Conservation (phyloP, 2,113 vertebrate genomes). For the Lepisosteus osseus region DNA sequence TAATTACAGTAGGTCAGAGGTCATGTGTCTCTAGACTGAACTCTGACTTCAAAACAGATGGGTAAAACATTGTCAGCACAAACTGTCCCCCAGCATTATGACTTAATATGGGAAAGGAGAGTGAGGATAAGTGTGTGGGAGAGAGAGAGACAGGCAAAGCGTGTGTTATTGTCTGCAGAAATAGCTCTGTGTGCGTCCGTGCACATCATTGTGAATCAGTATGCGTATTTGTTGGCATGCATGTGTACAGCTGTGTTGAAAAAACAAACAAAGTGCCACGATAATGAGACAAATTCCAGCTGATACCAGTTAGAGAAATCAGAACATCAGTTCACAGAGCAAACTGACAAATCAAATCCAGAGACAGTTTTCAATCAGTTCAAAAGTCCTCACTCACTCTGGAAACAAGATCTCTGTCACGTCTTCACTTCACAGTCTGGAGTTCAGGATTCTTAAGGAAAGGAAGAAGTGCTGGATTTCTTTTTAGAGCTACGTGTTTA, state of each 20-base stretch:
- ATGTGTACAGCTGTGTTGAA: background rate
- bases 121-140: too few species aligned
- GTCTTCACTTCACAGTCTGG: background rate
- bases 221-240: background rate
- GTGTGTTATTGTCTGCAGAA: background rate
- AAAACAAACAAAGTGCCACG: too few species aligned
- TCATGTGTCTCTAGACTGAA: background rate
- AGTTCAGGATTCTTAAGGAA: background rate
- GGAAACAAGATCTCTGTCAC: background rate
- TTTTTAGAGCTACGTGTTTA: too few species aligned
- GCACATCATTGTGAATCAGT: background rate
- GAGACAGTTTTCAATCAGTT: background rate
- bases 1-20: too few species aligned
- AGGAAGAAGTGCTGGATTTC: background rate
- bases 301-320: slow-evolving; percentile 12
- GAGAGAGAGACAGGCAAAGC: too few species aligned
- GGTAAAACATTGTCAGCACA: background rate
- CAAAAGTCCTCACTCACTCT: background rate
- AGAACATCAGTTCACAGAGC: slow-evolving; percentile 17
- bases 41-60: background rate
- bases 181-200: background rate
- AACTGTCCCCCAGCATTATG: background rate
- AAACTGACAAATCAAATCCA: slow-evolving; percentile 6
- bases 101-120: too few species aligned
- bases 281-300: slow-evolving; percentile 13